Conservation (phyloP, 2,888 invertebrate genomes). For the Diarsia dahlii region DNA sequence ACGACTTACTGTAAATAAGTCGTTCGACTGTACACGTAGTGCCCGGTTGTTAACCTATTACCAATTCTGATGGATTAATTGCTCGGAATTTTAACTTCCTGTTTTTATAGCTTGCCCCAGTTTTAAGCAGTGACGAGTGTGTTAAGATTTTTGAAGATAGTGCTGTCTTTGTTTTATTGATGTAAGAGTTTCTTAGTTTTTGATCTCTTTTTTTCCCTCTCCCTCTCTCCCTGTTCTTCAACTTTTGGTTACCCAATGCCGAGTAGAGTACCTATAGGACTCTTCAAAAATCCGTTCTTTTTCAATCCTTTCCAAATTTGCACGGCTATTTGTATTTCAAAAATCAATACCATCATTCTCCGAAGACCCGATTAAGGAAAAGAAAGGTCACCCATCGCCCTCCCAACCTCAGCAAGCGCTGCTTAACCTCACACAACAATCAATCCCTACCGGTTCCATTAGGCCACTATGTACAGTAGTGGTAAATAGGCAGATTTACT, state of each 20-base stretch:
- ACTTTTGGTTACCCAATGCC: no score
- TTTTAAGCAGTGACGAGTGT: constrained; percentile 36
- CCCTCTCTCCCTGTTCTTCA: no score
- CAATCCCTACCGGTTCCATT: neutral
- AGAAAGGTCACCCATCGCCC: neutral
- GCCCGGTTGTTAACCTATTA: constrained; percentile 45
- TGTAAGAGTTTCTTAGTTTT: neutral
- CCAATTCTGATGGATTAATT: constrained; percentile 61
- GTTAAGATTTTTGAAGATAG: constrained; percentile 25
- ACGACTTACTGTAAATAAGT: no score
- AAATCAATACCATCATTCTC: no score
- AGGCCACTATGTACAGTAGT: neutral
- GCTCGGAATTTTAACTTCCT: constrained; percentile 58
- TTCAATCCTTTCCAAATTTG: neutral
- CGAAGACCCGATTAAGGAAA: neutral
- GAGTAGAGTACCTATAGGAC: no score
- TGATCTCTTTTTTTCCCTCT: neutral
- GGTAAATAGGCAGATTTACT: neutral
- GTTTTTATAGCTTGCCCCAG: constrained; percentile 57
- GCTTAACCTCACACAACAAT: constrained; percentile 2
- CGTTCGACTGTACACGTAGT: neutral
- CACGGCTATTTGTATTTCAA: neutral
- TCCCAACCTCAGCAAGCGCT: neutral
- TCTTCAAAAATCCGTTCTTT: neutral
- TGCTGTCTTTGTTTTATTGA: constrained; percentile 20